Percentiles rank a stretch among this genome's conserved stretches.
Conservation (phyloP, 2,888 invertebrate genomes). For the Alviniconcha strummeri region DNA sequence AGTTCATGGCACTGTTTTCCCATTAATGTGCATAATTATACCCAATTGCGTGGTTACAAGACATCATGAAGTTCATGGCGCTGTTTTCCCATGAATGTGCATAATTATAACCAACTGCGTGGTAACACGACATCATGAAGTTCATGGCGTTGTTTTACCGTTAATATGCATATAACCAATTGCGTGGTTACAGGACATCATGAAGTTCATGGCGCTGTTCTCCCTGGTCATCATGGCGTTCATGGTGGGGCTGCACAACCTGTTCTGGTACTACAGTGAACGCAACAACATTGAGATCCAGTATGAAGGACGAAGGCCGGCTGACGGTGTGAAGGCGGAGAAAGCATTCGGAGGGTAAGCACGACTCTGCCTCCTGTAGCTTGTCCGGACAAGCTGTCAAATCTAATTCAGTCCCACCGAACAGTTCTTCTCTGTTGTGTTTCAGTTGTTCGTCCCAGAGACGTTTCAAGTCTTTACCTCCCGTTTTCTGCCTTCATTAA, state of each 20-base stretch:
- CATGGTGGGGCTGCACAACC: constrained; percentile 70
- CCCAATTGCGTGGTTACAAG: not conserved
- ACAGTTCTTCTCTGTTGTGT: not conserved
- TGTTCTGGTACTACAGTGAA: constrained; percentile 72
- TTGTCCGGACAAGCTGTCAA: not conserved
- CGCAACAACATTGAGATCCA: constrained; percentile 60
- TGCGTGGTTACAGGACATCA: constrained; percentile 58
- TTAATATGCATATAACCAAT: too few relatives aligned
- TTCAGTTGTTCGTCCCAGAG: not conserved
- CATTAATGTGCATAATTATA: too few relatives aligned
- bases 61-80: too few relatives aligned
- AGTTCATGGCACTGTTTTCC: too few relatives aligned
- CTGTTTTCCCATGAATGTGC: too few relatives aligned
- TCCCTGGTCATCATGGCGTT: constrained; percentile 66
- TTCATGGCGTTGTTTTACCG: too few relatives aligned
- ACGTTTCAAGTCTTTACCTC: too few relatives aligned
- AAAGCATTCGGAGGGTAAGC: constrained; percentile 69
- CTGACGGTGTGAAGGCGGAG: constrained; percentile 60
- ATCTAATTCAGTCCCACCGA: too few relatives aligned
- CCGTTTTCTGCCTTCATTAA: too few relatives aligned
- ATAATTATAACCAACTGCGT: too few relatives aligned
- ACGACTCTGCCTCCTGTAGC: not conserved
- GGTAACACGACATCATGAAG: too few relatives aligned
- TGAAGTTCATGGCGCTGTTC: constrained; percentile 64
- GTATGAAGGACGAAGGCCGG: constrained; percentile 42